Base-by-base conservation (phyloP, 2,888 invertebrate genomes). In the Tineola bisselliella region DNA sequence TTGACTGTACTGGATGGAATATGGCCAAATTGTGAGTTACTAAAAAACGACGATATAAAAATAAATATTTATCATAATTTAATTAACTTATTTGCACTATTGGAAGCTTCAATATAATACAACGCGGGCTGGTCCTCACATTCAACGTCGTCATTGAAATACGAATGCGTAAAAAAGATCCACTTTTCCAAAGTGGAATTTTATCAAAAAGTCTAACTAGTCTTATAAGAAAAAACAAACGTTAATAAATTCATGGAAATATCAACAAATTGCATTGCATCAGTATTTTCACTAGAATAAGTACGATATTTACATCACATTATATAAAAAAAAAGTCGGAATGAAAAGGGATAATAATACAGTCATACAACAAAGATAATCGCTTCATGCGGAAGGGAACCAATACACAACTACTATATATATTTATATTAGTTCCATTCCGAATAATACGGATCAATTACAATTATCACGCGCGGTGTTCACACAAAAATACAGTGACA, bases 31-130 rank as follows among this genome's bases (percentile, higher is more conserved):
- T 70, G 70, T 66, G 73, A 72, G 71, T 25, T 54, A 54, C 19
- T 54, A 76, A 78, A 74, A 70, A 73, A 76, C 75, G 70, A 76
- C 79, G 76, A 73, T 83, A 83, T 76, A 84, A 82, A 84, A 84
- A 84, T 83, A 84, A 64, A 38, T 60, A 63, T 73, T 70, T 72
- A 76, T 81, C 79, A 79, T 74, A 70, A 33, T 58, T 44, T n/a
- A 44, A 44, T 44, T 25, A 25, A 25, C 25, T 25, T 25, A 25
- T 25, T 25, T 25, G 25, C 2, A 25, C 25, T 25, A 25, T 25
- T 25, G 25, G 25, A 25, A 25, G 25, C 25, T 25, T 25, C n/a
- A n/a, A n/a, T n/a, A n/a, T n/a, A n/a, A n/a, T n/a, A 6, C 6
- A 25, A 25, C 25, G 2, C 25, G 6, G 2, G 25, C 25, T 25